phyloP scores from a whole-genome alignment of 2,797 vertebrate species.

The Pampus argenteus region DNA sequence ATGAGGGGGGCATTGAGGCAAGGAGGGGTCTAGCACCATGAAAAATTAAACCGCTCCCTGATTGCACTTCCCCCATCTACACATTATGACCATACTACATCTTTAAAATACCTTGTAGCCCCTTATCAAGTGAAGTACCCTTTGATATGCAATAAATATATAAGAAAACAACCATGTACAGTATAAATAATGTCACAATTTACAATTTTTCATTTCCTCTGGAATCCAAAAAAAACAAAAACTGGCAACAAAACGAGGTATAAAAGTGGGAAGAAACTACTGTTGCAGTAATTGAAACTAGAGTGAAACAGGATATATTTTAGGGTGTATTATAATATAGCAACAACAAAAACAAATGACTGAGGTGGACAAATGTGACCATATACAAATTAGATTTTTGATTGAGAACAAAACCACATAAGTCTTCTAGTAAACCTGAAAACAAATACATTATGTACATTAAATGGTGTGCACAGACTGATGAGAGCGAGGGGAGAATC shows the following conservation, averaged over 20 bases:
- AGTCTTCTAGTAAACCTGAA: slow-evolving; percentile 78
- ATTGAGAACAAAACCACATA: slow-evolving; percentile 81
- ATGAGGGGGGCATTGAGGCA: slow-evolving; percentile 73
- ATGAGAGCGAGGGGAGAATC: slow-evolving; percentile 37
- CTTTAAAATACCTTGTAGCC: slow-evolving; percentile 83
- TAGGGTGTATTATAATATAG: slow-evolving; percentile 62
- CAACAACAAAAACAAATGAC: slow-evolving; percentile 67
- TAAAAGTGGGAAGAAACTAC: slow-evolving; percentile 76
- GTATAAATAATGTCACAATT: slow-evolving; percentile 87
- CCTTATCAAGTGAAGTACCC: slow-evolving; percentile 80
- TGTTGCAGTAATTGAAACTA: slow-evolving; percentile 73
- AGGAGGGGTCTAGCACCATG: slow-evolving; percentile 86
- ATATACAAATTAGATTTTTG: slow-evolving; percentile 78
- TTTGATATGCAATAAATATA: slow-evolving; percentile 88
- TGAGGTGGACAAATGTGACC: slow-evolving; percentile 65
- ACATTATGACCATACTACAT: slow-evolving; percentile 74
- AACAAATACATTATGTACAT: slow-evolving; percentile 81
- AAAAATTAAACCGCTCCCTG: slow-evolving; percentile 76
- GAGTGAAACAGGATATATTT: slow-evolving; percentile 60
- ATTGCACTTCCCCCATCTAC: slow-evolving; percentile 80
- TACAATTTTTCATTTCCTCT: slow-evolving; percentile 80
- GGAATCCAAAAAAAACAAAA: slow-evolving; percentile 70
- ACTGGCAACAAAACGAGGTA: slow-evolving; percentile 79
- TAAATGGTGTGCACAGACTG: slow-evolving; percentile 74
- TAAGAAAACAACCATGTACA: slow-evolving; percentile 84